Conservation (phyloP, 35 echinoderm and acorn worm genomes). For the Eucidaris tribuloides region DNA sequence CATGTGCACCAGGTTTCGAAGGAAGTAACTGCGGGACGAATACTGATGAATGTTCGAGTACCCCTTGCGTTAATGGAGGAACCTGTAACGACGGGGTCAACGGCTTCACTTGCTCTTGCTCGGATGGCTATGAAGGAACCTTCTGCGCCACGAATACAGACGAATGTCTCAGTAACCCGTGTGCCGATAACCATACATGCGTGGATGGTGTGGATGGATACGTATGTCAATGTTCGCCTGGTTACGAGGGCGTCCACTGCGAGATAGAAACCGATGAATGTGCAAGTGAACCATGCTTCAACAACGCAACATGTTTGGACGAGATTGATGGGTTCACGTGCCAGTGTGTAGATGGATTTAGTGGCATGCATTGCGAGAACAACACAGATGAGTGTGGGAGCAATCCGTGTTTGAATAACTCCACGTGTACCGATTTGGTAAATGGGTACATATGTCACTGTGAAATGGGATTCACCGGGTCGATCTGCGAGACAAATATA, state of each 20-base stretch:
- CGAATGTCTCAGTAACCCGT: slow-evolving; percentile 46
- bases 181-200: slow-evolving; percentile 31
- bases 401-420: slow-evolving; percentile 49
- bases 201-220: slow-evolving; percentile 36
- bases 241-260: slow-evolving; percentile 42
- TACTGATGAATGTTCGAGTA: slow-evolving; percentile 48
- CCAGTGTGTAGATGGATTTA: slow-evolving; percentile 17
- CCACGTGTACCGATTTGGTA: slow-evolving; percentile 38
- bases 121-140: slow-evolving; percentile 35
- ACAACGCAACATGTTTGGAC: slow-evolving; percentile 35
- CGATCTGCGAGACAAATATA: slow-evolving; percentile 31
- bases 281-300: slow-evolving; percentile 22
- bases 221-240: slow-evolving; percentile 34
- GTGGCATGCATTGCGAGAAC: slow-evolving; percentile 29
- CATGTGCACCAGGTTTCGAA: slow-evolving; percentile 42
- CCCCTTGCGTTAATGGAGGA: slow-evolving; percentile 47
- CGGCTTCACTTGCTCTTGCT: slow-evolving; percentile 30
- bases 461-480: slow-evolving; percentile 36
- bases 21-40: slow-evolving; percentile 44
- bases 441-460: slow-evolving; percentile 50
- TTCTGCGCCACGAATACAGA: slow-evolving; percentile 45
- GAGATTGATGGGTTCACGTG: slow-evolving; percentile 22
- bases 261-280: slow-evolving; percentile 41
- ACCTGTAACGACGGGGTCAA: slow-evolving; percentile 41
- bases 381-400: slow-evolving; percentile 59